Evolutionary conservation across 2,888 invertebrate genomes (phyloP), one percentile per base, ranked within the genome.

Genomic region (Caenorhabditis plicata): DNA sequence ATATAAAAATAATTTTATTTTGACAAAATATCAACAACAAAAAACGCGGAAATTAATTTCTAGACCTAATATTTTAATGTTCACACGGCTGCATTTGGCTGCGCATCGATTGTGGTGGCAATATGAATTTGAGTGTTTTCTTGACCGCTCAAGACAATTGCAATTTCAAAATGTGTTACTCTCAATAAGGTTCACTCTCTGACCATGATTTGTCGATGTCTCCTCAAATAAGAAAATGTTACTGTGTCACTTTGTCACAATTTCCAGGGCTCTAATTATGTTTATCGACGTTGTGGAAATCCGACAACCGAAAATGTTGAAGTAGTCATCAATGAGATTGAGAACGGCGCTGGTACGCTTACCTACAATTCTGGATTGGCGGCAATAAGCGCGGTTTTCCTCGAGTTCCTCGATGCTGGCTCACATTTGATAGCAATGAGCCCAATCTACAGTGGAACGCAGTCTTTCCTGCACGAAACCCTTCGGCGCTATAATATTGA

Each of bases 321-420:
- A 44, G 64, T 65, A 8, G 53, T 62, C 7, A 54, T 72, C 20
- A 64, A 68, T 35, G 65, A 64, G 38, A 54, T 72, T 23, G 74
- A 75, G 45, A 66, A 64, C 23, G 69, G 56, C 4, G 62, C 50
- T 5, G 74, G 66, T 9, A 60, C 65, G 1, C 44, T 72, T 9
- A 27, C 62, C 13, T 71, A 68, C 50, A 58, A 56, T 40, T 68
- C 71, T 7, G 75, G 75, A 3, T 47, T 75, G 25, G 68, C 71
- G 0, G 74, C 83, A 15, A 71, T 81, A 4, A 75, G 72, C 5
- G 75, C 80, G 1, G 77, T 80, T 4, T 70, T 83, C 8, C 53
- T 82, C 25, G 73, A 75, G 25, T 80, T 82, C 46, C 71, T 82
- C 13, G 72, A 75, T 32, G 61, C 80, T 1, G 82, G 83, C 11